Evolutionary conservation across 2,113 vertebrate genomes (phyloP).

Genomic region (Typhlomys cinereus): DNA sequence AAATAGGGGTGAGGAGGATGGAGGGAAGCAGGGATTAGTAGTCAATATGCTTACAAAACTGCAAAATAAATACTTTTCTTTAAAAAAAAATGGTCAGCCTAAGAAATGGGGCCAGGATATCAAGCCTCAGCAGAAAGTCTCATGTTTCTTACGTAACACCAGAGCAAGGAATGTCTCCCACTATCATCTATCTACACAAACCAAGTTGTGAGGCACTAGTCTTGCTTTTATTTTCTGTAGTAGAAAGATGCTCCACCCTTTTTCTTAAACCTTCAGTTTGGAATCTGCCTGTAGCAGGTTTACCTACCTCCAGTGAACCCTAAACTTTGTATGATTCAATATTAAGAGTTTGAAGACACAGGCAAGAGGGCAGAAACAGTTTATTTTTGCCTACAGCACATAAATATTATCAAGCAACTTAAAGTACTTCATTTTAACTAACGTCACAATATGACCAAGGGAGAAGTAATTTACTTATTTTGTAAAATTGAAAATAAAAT

Average conservation of each 20-base stretch:
- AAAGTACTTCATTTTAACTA: not conserved
- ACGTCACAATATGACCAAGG: not conserved
- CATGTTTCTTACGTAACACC: not conserved
- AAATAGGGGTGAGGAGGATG: too few relatives aligned
- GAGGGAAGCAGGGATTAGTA: too few relatives aligned
- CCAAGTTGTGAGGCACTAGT: not conserved
- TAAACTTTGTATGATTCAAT: not conserved
- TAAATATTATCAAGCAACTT: not conserved
- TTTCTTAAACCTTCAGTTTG: not conserved
- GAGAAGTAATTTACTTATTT: not conserved
- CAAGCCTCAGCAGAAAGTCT: too few relatives aligned
- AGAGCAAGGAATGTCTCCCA: not conserved
- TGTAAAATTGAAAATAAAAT: not conserved
- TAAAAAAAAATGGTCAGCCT: too few relatives aligned
- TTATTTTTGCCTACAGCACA: not conserved
- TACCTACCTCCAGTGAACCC: not conserved
- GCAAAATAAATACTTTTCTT: too few relatives aligned
- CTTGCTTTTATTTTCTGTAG: not conserved
- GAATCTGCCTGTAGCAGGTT: not conserved
- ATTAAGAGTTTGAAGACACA: not conserved
- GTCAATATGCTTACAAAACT: too few relatives aligned
- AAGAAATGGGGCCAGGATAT: not conserved
- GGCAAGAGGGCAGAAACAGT: not conserved
- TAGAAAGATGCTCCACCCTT: not conserved
- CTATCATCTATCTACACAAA: not conserved